Conservation (phyloP, 2,113 vertebrate genomes). For the Hyla sarda region DNA sequence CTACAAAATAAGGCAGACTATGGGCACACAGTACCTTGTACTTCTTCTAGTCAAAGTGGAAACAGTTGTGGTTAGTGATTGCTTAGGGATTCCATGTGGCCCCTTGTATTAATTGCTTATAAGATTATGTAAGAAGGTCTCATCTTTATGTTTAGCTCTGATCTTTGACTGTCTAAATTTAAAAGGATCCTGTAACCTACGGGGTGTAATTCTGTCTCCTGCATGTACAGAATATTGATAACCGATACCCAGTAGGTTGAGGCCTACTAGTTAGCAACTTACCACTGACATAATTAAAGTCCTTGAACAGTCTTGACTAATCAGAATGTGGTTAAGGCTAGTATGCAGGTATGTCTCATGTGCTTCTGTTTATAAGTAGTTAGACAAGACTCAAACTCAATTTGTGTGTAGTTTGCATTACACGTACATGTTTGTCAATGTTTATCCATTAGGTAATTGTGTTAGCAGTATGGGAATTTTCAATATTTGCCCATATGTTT, state of each 20-base stretch:
- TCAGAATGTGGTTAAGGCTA: slow-evolving; percentile 22
- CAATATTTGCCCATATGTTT: no score
- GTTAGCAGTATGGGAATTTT: no score
- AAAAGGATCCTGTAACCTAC: not conserved
- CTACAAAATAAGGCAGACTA: not conserved
- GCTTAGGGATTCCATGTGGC: no score
- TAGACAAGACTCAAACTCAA: no score
- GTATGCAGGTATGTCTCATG: slow-evolving; percentile 9
- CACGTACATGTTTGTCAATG: no score
- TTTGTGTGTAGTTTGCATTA: no score
- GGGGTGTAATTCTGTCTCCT: not conserved
- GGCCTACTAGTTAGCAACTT: slow-evolving; percentile 14
- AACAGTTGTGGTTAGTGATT: no score
- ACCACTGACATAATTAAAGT: slow-evolving; percentile 24
- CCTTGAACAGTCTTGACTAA: not conserved
- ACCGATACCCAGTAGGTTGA: slow-evolving; percentile 11
- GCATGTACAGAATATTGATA: not conserved
- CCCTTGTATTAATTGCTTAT: not conserved
- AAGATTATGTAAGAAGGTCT: not conserved
- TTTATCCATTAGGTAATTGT: no score
- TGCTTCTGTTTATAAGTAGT: not conserved
- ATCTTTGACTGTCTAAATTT: not conserved
- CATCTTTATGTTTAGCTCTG: not conserved
- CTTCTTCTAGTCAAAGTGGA: no score
- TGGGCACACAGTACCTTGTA: not conserved